Conservation (phyloP, 1,140 invertebrate genomes). For the Saxidomus purpurata region DNA sequence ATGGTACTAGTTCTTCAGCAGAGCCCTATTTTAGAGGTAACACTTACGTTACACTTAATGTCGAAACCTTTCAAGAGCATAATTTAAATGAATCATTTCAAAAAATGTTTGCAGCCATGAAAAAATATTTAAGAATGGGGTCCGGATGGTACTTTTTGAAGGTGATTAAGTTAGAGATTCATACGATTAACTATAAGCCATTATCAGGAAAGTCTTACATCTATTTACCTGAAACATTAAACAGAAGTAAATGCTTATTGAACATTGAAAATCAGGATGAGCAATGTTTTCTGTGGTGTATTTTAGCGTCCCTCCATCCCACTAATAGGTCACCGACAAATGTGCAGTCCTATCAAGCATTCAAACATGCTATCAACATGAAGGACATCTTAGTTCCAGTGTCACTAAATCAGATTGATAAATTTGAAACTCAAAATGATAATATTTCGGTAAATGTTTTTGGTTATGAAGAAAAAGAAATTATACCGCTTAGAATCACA, state of each 20-base stretch:
- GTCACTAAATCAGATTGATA: not conserved
- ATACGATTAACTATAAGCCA: too few species aligned
- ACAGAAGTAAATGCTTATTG: not conserved
- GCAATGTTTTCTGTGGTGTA: not conserved
- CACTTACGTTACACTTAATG: too few species aligned
- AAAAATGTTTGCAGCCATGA: too few species aligned
- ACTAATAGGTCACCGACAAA: not conserved
- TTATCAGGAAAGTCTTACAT: too few species aligned
- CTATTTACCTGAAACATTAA: too few species aligned
- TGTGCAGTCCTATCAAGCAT: not conserved
- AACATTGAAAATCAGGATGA: not conserved
- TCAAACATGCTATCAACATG: not conserved
- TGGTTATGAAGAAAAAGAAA: not conserved
- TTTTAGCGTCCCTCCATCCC: not conserved
- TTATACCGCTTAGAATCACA: not conserved
- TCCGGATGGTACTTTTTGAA: too few species aligned
- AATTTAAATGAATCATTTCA: too few species aligned
- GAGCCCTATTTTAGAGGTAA: too few species aligned
- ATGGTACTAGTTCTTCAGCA: too few species aligned
- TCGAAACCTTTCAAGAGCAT: too few species aligned
- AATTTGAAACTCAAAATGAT: not conserved
- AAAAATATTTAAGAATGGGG: too few species aligned
- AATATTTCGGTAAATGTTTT: not conserved
- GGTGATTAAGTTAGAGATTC: too few species aligned
- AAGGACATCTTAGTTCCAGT: not conserved